These are phyloP conservation scores for Parasteatoda lunata DNA, from an alignment of 2,888 invertebrate genomes.

Conservation along the genomic window DNA sequence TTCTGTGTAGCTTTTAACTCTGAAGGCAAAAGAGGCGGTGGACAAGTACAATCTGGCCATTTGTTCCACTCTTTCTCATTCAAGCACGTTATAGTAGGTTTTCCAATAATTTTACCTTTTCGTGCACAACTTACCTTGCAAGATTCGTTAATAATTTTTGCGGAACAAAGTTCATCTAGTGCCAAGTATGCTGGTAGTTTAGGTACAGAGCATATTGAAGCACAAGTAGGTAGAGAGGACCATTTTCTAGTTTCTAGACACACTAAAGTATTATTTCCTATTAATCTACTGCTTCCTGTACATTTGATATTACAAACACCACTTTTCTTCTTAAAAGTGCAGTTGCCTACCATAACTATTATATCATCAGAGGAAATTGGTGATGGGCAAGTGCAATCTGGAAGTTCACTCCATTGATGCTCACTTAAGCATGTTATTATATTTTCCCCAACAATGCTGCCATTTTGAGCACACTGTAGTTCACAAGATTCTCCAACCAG, in stretches of 20 bases:
- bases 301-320: not conserved
- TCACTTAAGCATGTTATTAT: not conserved
- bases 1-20: not conserved
- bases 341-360: not conserved
- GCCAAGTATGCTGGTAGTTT: not conserved
- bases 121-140: constrained; percentile 8
- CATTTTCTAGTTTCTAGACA: constrained; percentile 18
- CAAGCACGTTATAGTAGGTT: not conserved
- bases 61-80: not conserved
- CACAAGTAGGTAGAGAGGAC: not conserved
- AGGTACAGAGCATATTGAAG: not conserved
- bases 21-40: not conserved
- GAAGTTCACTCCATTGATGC: not conserved
- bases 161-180: not conserved
- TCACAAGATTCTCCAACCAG: not conserved
- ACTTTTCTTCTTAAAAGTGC: not conserved
- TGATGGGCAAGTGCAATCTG: not conserved
- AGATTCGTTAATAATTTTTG: not conserved
- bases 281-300: not conserved
- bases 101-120: not conserved
- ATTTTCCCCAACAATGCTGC: not conserved
- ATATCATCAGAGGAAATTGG: not conserved
- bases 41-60: constrained; percentile 25
- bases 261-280: not conserved
- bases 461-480: not conserved